Evolutionary conservation across 2,797 vertebrate species (phyloP).

Genomic region (Gallirallus australis): DNA sequence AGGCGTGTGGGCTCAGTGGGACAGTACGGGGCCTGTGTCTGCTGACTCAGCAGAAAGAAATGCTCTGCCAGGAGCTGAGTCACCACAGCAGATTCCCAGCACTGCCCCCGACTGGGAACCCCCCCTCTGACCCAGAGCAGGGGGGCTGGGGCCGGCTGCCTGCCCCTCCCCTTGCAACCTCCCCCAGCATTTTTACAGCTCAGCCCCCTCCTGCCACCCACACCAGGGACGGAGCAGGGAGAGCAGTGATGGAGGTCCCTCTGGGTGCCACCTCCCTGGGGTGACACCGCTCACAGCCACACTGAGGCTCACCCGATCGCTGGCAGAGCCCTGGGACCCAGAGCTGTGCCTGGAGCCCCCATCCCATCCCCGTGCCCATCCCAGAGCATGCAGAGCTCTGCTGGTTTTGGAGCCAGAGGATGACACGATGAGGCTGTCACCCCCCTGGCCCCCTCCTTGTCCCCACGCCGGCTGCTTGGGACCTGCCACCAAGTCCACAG

Average conservation of each 20-base stretch:
- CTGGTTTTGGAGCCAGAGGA: neutral
- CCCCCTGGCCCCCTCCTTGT: neutral
- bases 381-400: neutral
- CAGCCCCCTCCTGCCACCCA: neutral
- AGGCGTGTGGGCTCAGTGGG: neutral
- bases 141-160: neutral
- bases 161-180: neutral
- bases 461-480: accelerated
- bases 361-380: neutral
- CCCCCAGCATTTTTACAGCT: neutral
- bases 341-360: neutral
- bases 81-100: neutral
- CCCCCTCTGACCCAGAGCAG: neutral
- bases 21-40: accelerated
- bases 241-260: neutral
- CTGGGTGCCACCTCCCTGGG: neutral
- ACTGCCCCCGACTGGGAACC: neutral
- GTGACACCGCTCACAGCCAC: neutral
- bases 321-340: neutral
- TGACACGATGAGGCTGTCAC: neutral
- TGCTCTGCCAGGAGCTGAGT: neutral
- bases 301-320: accelerated
- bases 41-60: slow-evolving; percentile 19
- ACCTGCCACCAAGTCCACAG: neutral
- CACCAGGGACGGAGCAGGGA: neutral